Evolutionary conservation across 2,113 vertebrate species (phyloP), one percentile per base, ranked within the genome.

Genomic region (Acrocephalus kingi): DNA sequence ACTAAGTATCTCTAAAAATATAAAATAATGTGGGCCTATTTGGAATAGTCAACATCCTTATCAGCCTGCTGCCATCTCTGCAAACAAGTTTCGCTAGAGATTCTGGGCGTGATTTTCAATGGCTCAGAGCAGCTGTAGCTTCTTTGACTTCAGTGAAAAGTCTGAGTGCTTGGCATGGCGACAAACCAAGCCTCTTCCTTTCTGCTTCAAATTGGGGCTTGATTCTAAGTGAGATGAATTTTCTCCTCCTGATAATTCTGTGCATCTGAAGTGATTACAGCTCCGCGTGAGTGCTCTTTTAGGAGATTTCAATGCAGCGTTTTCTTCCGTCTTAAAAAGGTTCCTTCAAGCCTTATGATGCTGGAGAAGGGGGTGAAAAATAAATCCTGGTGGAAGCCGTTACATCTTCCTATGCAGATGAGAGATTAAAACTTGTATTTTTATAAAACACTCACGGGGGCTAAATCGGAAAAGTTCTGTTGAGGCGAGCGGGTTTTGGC

Each of bases 261-360:
- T 93, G 88, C 94, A 92, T 96, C 94, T 97, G 96, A 97, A 97
- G 96, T 97, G 96, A 97, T 96, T 96, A 94, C 93, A 96, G 92
- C 96, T 93, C 96, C 7, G 83, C 48, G 18, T 95, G 94, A 96
- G 96, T 93, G 96, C 96, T 96, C 96, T 92, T 97, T 92, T 71
- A 78, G 79, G 88, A 96, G 88, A 96, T 96, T 90, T 92, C 76
- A 95, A 95, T 94, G 94, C 93, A 52, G 91, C 73, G 3, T 96
- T 96, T 96, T 93, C 93, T 97, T 97, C 94, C 71, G 66, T 94
- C 89, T 96, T 74, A 49, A 87, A 94, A 96, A 95, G 91, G 66
- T 93, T 95, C 88, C 87, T 95, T 81, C 80, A 10, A 93, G 81
- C 96, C 74, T 75, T 78, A 62, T 79, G 92, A 91, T 92, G 82